Evolutionary conservation across 2,797 vertebrate genomes (phyloP), one percentile per base, ranked within the genome.

Genomic region (Pagetopsis macropterus): DNA sequence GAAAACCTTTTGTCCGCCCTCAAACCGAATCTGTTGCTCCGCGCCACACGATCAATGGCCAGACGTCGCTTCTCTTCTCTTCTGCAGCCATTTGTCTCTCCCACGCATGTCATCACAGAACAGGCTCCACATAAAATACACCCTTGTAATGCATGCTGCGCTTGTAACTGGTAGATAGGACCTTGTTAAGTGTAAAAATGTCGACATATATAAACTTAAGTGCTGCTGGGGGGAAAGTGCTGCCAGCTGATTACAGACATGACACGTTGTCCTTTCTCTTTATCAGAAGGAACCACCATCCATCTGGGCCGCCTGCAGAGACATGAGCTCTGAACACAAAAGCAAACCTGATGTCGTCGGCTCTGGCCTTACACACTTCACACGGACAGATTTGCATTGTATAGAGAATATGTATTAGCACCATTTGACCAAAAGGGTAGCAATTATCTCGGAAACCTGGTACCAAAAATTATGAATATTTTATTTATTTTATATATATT

Each of bases 21-120:
- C 54, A 44, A 76, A 72, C 82, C 61, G 82, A 83, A 88, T 84
- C 83, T 84, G 86, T 72, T 86, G 80, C 78, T 84, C 72, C 16
- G 33, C 14, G 51, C 56, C 57, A 68, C 76, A 78, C 90, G 90
- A 93, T 92, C 92, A 93, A 91, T 77, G 85, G 60, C 74, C 83
- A 86, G 82, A 84, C 74, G 80, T 67, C 68, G 72, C 82, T 80
- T 84, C 65, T 65, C 44, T 78, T 49, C 48, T 65, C 50, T 59
- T 70, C 68, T 50, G 3, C 55, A 16, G 37, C 67, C 79, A 84
- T 90, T 82, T 76, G 81, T 92, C 84, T 87, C 90, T 88, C 84
- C 83, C 87, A 81, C 65, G 79, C 84, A 82, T 78, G 77, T 88
- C 82, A 84, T 74, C 67, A 17, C 56, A 9, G 67, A 57, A 65